Evolutionary conservation across 2,888 invertebrate genomes (phyloP).

Genomic region (Scaptomyza flava): DNA sequence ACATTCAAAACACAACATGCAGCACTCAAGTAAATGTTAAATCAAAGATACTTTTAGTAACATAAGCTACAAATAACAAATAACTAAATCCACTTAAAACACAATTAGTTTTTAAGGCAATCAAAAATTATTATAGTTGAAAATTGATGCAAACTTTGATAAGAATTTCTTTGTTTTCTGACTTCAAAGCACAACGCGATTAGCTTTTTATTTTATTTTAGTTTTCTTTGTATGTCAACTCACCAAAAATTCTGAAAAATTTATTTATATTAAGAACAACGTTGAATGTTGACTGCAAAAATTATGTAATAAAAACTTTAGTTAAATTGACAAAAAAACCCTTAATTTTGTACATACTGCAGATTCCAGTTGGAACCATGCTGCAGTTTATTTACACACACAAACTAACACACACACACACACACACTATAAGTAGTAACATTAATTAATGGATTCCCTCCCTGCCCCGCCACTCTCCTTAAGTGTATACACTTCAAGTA

Average conservation of each 20-base stretch:
- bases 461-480: slow-evolving; percentile 19
- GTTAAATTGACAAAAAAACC: slow-evolving; percentile 45
- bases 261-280: slow-evolving; percentile 1
- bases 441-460: slow-evolving; percentile 22
- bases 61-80: slow-evolving; percentile 32
- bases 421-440: slow-evolving; percentile 6
- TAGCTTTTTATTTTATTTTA: slow-evolving; percentile 1
- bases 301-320: slow-evolving; percentile 22
- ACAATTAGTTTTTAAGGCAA: slow-evolving; percentile 42
- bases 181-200: slow-evolving; percentile 26
- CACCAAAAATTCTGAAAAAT: too few species aligned
- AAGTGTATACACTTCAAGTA: slow-evolving; percentile 81
- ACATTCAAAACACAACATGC: slow-evolving; percentile 37
- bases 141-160: slow-evolving; percentile 31
- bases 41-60: slow-evolving; percentile 69
- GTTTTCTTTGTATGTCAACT: slow-evolving; percentile 14
- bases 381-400: slow-evolving; percentile 35
- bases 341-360: too few species aligned
- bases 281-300: slow-evolving; percentile 22
- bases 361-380: slow-evolving; percentile 32
- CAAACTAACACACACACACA: slow-evolving; percentile 16
- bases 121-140: slow-evolving; percentile 29
- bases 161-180: slow-evolving; percentile 26
- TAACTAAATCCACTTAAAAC: slow-evolving; percentile 33
- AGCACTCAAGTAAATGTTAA: slow-evolving; percentile 73